Base-by-base conservation (phyloP, 2,113 vertebrate genomes). In the Rhombomys opimus region DNA sequence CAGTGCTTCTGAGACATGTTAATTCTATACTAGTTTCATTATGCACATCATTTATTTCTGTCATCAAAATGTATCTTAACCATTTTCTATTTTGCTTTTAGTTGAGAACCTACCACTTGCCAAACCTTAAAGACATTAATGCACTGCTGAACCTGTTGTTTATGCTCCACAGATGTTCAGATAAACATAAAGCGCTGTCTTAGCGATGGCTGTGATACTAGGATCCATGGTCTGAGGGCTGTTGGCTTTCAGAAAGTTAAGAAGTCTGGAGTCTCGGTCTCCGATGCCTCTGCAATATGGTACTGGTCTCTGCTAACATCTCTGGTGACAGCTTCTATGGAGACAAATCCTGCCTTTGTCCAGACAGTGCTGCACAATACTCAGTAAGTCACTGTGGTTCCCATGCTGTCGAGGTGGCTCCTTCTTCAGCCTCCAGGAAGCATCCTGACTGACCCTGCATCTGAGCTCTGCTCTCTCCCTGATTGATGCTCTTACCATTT, bases 131-230 rank as follows among this genome's bases (percentile, higher is more conserved):
- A 72, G 11, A 94, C 78, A 35, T 94, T 95, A 96, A 96, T 95
- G 68, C 82, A 87, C 50, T 94, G 89, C 91, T 97, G 78, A 97
- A 95, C 93, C 95, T 97, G 89, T 96, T 96, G 81, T 96, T 94
- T 98, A 57, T 97, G 78, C 80, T 90, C 97, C 70, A 50, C 98
- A 99, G 99, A 99, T 98, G 98, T 99, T 87, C 99, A 99, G 98
- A 99, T 99, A 95, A 99, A 99, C 98, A 99, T 99, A 97, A 99
- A 99, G 96, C 99, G 99, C 32, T 99, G 99, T 98, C 98, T 99
- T 94, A 99, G 99, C 0, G 99, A 99, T 63, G 99, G 99, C 1
- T 99, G 99, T 84, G 99, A 99, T 98, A 99, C 99, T 0, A 99
- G 99, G 38, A 99, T 99, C 97, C 99, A 99, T 15, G 99, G 99